These are phyloP conservation scores for Lophura swinhoii DNA, from an alignment of 2,797 vertebrate species.

Conservation along the genomic window DNA sequence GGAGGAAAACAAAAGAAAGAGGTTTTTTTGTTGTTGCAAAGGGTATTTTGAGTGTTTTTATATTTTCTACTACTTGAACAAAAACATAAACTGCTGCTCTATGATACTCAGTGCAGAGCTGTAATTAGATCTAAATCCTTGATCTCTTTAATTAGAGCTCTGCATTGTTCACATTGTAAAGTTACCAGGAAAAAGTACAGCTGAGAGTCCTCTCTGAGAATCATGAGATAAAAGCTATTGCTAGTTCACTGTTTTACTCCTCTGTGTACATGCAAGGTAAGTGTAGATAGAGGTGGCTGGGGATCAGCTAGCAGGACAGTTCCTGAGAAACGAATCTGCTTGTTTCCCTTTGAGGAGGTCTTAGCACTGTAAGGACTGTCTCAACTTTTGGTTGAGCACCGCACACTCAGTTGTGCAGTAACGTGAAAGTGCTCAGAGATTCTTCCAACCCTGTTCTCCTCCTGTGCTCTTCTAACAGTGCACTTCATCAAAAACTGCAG, in stretches of 20 bases:
- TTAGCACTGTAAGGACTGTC: not conserved
- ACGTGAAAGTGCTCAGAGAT: not conserved
- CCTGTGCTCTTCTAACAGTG: not conserved
- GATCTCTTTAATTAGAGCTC: not conserved
- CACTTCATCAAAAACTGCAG: not conserved
- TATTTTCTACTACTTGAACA: not conserved
- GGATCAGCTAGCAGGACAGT: not conserved
- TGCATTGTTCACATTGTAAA: not conserved
- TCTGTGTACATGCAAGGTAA: rapidly evolving
- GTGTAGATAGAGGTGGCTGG: not conserved
- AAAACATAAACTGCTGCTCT: not conserved
- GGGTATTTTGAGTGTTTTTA: not conserved
- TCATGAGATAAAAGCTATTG: not conserved
- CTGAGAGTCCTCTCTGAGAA: not conserved
- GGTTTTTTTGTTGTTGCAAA: not conserved
- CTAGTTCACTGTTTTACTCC: not conserved
- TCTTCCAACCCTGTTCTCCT: not conserved
- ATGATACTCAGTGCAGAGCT: not conserved
- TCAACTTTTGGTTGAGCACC: not conserved
- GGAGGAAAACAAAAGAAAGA: not conserved
- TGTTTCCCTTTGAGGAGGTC: not conserved
- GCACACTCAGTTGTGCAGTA: not conserved
- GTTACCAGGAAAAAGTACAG: not conserved
- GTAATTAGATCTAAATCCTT: not conserved
- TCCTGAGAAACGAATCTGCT: not conserved